phyloP scores from a whole-genome alignment of 2,888 invertebrate genomes.

The Bombyx huttoni region DNA sequence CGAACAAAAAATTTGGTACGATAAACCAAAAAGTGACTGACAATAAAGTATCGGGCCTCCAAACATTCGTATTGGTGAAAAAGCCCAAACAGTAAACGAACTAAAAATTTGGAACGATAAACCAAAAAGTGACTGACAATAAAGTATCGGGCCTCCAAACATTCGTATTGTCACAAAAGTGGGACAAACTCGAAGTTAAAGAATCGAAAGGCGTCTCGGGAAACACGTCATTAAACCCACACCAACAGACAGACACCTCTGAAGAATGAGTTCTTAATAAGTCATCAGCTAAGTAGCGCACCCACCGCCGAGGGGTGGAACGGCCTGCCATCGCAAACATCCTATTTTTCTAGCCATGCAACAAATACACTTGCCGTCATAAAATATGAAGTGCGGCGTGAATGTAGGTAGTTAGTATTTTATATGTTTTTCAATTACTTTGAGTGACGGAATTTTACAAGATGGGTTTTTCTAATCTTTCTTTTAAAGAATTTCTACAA shows the following conservation, averaged over 20 bases:
- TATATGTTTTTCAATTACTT: background rate
- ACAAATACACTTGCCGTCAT: background rate
- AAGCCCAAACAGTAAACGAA: slow-evolving; percentile 7
- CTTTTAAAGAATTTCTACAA: background rate
- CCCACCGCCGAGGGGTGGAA: slow-evolving; percentile 14
- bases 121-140: slow-evolving; percentile 1
- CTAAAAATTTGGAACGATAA: background rate
- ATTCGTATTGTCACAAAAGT: slow-evolving; percentile 35
- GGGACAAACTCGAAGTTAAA: slow-evolving; percentile 48
- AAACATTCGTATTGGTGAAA: slow-evolving; percentile 16
- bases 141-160: slow-evolving; percentile 3
- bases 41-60: slow-evolving; percentile 2
- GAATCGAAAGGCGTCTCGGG: slow-evolving; percentile 36
- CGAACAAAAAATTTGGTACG: too few species aligned
- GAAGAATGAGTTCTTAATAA: slow-evolving; percentile 72
- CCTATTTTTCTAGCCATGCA: slow-evolving; percentile 2
- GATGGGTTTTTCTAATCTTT: background rate
- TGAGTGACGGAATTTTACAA: background rate
- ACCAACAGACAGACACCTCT: slow-evolving; percentile 66
- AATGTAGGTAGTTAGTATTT: background rate
- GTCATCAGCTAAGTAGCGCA: slow-evolving; percentile 70
- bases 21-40: background rate
- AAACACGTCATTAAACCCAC: slow-evolving; percentile 64
- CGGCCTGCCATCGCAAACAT: slow-evolving; percentile 6
- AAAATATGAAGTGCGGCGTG: too few species aligned